These are phyloP conservation scores for Thermophis baileyi DNA, from an alignment of 2,113 vertebrate genomes.

Conservation along the genomic window DNA sequence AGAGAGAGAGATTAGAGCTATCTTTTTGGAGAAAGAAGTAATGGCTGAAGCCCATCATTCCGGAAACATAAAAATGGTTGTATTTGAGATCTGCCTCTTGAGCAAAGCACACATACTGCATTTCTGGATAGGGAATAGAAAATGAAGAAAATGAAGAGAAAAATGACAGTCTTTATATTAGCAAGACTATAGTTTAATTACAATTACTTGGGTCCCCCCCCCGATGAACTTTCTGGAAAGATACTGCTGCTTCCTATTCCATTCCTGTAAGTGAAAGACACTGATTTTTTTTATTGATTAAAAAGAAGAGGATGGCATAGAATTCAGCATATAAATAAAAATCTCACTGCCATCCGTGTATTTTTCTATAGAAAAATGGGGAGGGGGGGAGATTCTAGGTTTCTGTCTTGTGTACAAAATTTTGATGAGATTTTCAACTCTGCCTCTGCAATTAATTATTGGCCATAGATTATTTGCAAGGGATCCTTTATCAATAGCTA, in stretches of 20 bases:
- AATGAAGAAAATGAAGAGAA: neutral
- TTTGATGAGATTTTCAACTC: conserved; percentile 1
- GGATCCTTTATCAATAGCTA: conserved; percentile 36
- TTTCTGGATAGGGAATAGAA: neutral
- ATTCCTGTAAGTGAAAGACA: neutral
- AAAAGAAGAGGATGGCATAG: neutral
- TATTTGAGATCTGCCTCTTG: neutral
- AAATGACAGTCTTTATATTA: neutral
- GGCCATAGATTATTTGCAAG: conserved; percentile 16
- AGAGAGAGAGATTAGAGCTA: neutral
- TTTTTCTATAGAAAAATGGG: neutral
- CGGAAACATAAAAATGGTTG: neutral
- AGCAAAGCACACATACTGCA: neutral
- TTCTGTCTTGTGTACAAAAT: neutral
- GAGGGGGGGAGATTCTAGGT: neutral
- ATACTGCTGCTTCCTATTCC: neutral
- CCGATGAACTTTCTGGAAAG: neutral
- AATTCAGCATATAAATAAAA: neutral
- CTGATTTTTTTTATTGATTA: neutral
- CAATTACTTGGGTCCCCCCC: neutral
- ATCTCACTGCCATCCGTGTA: neutral
- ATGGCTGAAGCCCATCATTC: neutral
- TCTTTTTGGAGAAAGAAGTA: neutral
- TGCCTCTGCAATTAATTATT: conserved; percentile 18
- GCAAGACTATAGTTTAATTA: neutral